phyloP scores from a whole-genome alignment of 2,113 vertebrate species.

The Podarcis muralis region DNA sequence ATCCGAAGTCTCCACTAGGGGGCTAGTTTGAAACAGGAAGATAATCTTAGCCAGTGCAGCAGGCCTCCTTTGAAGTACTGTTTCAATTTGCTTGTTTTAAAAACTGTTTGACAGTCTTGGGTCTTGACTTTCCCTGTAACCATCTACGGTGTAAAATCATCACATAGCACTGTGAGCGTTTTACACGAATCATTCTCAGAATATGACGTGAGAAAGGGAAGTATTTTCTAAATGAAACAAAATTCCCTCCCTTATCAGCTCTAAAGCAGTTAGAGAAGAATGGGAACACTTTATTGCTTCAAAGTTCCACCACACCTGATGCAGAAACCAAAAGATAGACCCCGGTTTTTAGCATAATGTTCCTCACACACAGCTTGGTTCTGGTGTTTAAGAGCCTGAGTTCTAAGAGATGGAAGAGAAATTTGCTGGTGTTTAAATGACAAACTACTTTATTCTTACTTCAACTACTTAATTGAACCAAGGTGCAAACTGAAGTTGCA shows the following conservation, averaged over 20 bases:
- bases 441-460: no score
- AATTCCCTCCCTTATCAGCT: constrained; percentile 26
- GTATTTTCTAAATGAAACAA: constrained; percentile 47
- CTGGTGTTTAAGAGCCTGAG: background rate
- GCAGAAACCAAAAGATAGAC: constrained; percentile 11
- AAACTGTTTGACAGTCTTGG: background rate
- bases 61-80: background rate
- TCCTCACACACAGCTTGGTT: background rate
- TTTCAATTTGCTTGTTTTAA: background rate
- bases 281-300: constrained; percentile 32
- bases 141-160: background rate
- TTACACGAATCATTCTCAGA: constrained; percentile 31
- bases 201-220: background rate
- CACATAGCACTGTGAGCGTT: background rate
- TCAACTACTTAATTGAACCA: no score
- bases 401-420: no score
- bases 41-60: constrained; percentile 24
- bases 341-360: constrained; percentile 40
- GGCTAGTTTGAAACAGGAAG: constrained; percentile 12
- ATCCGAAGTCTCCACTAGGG: constrained; percentile 23
- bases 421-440: no score
- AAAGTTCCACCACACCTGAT: constrained; percentile 34
- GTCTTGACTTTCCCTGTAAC: background rate
- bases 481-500: no score
- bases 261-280: constrained; percentile 24